A percentile compares a stretch with the other conserved stretches of the same genome.
These are phyloP conservation scores for Typhlichthys subterraneus DNA, from an alignment of 2,797 vertebrate species.

Conservation along the genomic window DNA sequence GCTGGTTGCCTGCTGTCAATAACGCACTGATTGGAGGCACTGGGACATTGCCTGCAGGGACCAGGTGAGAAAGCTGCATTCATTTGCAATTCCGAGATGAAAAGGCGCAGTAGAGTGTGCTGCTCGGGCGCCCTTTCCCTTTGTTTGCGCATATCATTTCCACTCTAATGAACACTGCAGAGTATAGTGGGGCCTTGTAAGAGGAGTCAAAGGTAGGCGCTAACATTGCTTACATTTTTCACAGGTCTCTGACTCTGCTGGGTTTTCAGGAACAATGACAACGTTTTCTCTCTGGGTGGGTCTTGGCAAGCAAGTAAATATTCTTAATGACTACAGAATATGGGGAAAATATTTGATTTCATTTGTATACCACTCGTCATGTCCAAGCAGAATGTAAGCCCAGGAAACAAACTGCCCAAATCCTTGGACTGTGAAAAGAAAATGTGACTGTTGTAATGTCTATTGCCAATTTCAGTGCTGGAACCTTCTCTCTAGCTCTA, in stretches of 20 bases:
- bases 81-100: conserved; percentile 79
- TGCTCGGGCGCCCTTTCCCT: conserved; percentile 61
- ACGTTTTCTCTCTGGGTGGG: conserved; percentile 22
- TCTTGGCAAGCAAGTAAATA: conserved; percentile 39
- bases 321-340: conserved; percentile 28
- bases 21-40: conserved; percentile 70
- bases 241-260: conserved; percentile 56
- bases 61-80: conserved; percentile 73
- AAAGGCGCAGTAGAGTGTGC: conserved; percentile 62
- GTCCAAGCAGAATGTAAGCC: conserved; percentile 37
- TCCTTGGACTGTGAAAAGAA: conserved; percentile 47
- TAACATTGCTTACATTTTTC: conserved; percentile 71
- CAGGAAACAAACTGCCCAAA: conserved; percentile 51
- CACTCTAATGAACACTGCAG: conserved; percentile 73
- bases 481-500: conserved; percentile 55
- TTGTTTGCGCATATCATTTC: conserved; percentile 82
- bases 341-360: conserved; percentile 48
- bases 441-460: conserved; percentile 37
- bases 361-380: conserved; percentile 33
- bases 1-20: conserved; percentile 67
- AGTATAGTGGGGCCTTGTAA: conserved; percentile 62
- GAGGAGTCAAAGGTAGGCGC: conserved; percentile 63
- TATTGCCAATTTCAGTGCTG: conserved; percentile 51
- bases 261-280: conserved; percentile 44
- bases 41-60: conserved; percentile 70